These are phyloP conservation scores for Forbesichthys papilliferus DNA, from an alignment of 2,113 vertebrate genomes.

Conservation along the genomic window DNA sequence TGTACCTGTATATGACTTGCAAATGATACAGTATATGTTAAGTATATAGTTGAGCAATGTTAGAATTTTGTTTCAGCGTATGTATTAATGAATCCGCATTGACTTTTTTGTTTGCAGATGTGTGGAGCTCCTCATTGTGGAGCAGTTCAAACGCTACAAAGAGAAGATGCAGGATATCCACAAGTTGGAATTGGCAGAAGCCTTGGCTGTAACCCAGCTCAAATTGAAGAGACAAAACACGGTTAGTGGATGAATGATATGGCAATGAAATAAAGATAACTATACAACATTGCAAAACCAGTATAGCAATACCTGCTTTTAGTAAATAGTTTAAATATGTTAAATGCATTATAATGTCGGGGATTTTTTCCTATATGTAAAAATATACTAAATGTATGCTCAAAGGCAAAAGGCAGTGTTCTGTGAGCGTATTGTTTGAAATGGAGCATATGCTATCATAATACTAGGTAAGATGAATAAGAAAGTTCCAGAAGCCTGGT, in stretches of 20 bases:
- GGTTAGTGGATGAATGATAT: constrained; percentile 61
- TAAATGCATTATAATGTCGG: too few relatives aligned
- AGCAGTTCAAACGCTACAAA: constrained; percentile 90
- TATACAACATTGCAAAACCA: background rate
- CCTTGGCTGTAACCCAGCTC: constrained; percentile 83
- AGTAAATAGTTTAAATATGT: too few relatives aligned
- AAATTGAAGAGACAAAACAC: constrained; percentile 84
- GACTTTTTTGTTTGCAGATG: constrained; percentile 76
- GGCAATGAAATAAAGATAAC: background rate
- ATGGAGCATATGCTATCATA: too few relatives aligned
- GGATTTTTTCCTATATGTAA: too few relatives aligned
- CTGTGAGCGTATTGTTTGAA: too few relatives aligned
- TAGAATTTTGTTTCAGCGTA: background rate
- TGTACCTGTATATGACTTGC: background rate
- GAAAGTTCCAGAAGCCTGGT: too few relatives aligned
- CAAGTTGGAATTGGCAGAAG: constrained; percentile 88
- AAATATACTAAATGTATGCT: too few relatives aligned
- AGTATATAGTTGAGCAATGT: background rate
- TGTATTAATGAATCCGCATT: background rate
- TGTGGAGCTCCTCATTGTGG: constrained; percentile 91
- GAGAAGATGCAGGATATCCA: constrained; percentile 93
- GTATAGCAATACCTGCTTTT: background rate
- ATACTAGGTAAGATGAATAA: too few relatives aligned
- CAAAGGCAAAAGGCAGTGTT: too few relatives aligned
- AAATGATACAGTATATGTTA: background rate